These are phyloP conservation scores for Antedon bifida DNA, from an alignment of 35 echinoderm and acorn worm species.

Conservation along the genomic window DNA sequence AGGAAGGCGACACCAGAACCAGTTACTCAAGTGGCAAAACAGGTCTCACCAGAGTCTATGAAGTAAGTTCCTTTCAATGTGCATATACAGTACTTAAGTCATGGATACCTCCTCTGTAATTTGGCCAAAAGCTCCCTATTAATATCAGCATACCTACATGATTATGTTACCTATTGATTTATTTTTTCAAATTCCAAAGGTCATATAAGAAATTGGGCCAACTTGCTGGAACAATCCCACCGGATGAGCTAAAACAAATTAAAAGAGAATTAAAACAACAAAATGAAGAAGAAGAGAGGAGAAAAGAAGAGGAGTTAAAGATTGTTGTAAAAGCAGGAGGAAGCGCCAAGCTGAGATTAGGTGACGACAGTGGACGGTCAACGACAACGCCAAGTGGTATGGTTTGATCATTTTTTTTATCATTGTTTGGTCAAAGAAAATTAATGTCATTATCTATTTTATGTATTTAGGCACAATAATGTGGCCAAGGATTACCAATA, in stretches of 20 bases:
- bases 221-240: slow-evolving; percentile 40
- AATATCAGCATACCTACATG: too few species aligned
- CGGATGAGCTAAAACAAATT: slow-evolving; percentile 22
- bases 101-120: too few species aligned
- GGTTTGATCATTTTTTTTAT: background rate
- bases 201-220: slow-evolving; percentile 45
- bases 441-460: too few species aligned
- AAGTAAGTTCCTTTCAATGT: too few species aligned
- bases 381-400: background rate
- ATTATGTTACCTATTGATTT: too few species aligned
- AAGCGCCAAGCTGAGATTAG: background rate
- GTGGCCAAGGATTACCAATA: too few species aligned
- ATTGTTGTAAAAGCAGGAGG: background rate
- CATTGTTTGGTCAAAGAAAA: too few species aligned
- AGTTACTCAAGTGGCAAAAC: background rate
- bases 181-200: too few species aligned
- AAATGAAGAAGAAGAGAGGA: slow-evolving; percentile 8
- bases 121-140: too few species aligned
- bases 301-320: slow-evolving; percentile 11
- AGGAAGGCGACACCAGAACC: background rate
- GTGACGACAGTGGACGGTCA: background rate
- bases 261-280: slow-evolving; percentile 16
- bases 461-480: too few species aligned
- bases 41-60: background rate
- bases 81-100: too few species aligned